These are phyloP conservation scores for Cercocebus atys DNA, from an alignment of 2,113 vertebrate species.

Conservation along the genomic window DNA sequence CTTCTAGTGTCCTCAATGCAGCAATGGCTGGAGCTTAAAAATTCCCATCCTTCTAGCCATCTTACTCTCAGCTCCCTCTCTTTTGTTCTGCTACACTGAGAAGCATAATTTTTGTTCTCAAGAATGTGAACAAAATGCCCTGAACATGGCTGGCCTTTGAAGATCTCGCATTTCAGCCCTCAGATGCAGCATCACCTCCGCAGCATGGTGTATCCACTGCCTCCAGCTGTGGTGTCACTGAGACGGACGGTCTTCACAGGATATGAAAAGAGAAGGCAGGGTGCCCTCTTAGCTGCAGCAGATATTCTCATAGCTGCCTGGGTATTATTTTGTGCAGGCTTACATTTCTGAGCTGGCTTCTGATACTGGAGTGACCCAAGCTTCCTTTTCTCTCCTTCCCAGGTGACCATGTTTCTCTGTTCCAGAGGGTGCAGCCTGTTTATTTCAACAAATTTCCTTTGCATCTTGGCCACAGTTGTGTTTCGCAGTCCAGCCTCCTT, in stretches of 20 bases:
- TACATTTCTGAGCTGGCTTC: not conserved
- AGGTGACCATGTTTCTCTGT: not conserved
- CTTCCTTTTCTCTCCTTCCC: not conserved
- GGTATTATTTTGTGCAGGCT: not conserved
- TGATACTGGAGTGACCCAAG: not conserved
- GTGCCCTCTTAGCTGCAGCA: too few species aligned
- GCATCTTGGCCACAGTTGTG: not conserved
- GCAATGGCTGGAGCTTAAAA: not conserved
- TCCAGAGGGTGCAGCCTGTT: not conserved
- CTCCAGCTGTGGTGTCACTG: not conserved
- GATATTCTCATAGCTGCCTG: not conserved
- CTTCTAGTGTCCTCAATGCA: not conserved
- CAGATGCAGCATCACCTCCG: not conserved
- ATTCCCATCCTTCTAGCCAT: not conserved
- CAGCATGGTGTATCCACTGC: accelerated
- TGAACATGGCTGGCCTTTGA: not conserved
- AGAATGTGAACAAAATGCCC: not conserved
- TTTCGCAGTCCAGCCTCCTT: not conserved
- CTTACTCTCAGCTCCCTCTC: not conserved
- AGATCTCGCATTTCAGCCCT: not conserved
- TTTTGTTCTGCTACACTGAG: not conserved
- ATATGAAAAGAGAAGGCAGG: not conserved
- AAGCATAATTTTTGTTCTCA: not conserved
- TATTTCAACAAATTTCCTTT: not conserved
- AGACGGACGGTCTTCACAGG: not conserved